Evolutionary conservation across 2,797 vertebrate genomes (phyloP), one percentile per base, ranked within the genome.

Genomic region (Tragopan temminckii): DNA sequence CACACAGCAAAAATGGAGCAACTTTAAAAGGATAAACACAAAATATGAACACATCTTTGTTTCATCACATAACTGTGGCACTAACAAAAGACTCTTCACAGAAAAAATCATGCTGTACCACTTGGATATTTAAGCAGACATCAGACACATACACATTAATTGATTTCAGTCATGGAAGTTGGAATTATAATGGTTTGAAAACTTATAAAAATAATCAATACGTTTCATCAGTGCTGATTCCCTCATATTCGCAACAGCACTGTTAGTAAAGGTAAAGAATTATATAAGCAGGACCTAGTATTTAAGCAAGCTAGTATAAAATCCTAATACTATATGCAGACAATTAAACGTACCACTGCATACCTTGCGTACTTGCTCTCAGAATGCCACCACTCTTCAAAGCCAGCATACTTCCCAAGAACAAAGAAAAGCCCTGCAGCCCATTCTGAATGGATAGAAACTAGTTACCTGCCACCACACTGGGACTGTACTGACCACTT

Each of bases 61-160:
- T 29, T 86, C 45, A 38, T 45, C 50, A 61, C 0, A 0, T 45
- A 76, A 76, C 50, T 66, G 33, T 0, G 3, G 18, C 52, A 84
- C 16, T 63, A 87, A 52, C 12, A 45, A 61, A 53, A 57, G 23
- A 59, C 11, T 71, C n/a, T 18, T 88, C 67, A 69, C 0, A 55
- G 17, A 77, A 88, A 88, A 14, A 85, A 83, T 2, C 3, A 21
- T 69, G 80, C n/a, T 71, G 29, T n/a, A 62, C 46, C 53, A 75
- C 43, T 67, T 71, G 35, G 59, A 10, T 61, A 74, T 76, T 46
- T 63, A 57, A 50, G 59, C 52, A 79, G 59, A 79, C 2, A 1
- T 36, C 9, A 38, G 6, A 74, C 23, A 36, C 80, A 86, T 8
- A 38, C 6, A 0, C 15, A 81, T 43, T 64, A 66, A 63, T 3